Evolutionary conservation across 1,140 invertebrate genomes (phyloP), one percentile per base, ranked within the genome.

Genomic region (Aphaenogaster ashmeadi): DNA sequence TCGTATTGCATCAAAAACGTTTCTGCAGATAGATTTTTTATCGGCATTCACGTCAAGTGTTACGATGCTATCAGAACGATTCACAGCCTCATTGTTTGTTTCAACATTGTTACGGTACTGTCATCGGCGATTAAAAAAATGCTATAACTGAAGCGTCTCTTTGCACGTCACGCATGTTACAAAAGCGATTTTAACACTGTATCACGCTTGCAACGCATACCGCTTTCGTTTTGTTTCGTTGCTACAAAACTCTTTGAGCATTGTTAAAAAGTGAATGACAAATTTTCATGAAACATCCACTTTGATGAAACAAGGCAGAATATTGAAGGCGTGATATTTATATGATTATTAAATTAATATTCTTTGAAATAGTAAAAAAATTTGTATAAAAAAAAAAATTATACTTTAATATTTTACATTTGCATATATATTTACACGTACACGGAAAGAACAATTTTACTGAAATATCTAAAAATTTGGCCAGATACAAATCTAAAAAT

Each of bases 151-250:
- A 8, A 56, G 13, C 69, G n/a, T 75, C 38, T 13, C 54, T 84
- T 84, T 84, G 80, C 80, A 84, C 60, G 80, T 83, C 80, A 83
- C 67, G 69, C 69, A 74, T 58, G 80, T 62, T 75, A 38, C 38
- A 84, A 84, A 83, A 84, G 69, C 44, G 33, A 50, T 74, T 84
- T 81, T 69, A 81, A 69, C 64, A 52, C 66, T 58, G n/a, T 72
- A 36, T 50, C 80, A 50, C 80, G 69, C 69, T 60, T 67, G 69
- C 41, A 75, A 62, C 41, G 69, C 69, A 75, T 74, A 60, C 27
- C 54, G 69, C 80, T 84, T 84, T 84, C 9, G 58, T 74, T 72
- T 58, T 58, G 27, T 83, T 60, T 62, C 27, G 41, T 72, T 41
- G 67, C 69, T 36, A 11, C 41, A 60, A 84, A 84, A 33, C 13